phyloP scores from a whole-genome alignment of 1,140 invertebrate species.

The Brachionus paranguensis region DNA sequence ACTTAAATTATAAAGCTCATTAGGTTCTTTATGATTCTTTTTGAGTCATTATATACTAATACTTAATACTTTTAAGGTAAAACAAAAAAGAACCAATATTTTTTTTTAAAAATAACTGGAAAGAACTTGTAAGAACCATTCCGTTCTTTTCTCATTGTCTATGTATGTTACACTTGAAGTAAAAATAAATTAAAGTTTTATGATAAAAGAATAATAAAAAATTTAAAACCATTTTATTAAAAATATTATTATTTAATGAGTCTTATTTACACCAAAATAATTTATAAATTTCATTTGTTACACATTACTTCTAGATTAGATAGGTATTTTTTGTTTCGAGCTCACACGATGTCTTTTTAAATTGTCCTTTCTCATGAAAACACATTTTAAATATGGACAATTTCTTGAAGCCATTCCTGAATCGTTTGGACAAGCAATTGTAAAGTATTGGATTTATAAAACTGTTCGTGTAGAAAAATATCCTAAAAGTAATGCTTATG shows the following conservation, averaged over 20 bases:
- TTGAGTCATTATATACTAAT: too few species aligned
- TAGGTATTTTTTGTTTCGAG: neutral
- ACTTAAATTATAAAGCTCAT: too few species aligned
- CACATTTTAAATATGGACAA: neutral
- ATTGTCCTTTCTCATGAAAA: neutral
- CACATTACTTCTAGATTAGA: neutral
- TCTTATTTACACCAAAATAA: neutral
- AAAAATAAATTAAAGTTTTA: too few species aligned
- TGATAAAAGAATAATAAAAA: too few species aligned
- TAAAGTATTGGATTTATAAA: constrained; percentile 31
- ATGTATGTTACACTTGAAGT: too few species aligned
- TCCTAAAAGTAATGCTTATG: neutral
- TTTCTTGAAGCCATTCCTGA: constrained; percentile 12
- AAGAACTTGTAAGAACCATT: too few species aligned
- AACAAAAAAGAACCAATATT: too few species aligned
- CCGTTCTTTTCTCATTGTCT: too few species aligned
- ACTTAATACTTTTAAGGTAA: too few species aligned
- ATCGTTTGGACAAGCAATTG: constrained; percentile 34
- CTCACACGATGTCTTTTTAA: neutral
- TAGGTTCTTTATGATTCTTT: too few species aligned
- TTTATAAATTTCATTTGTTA: neutral
- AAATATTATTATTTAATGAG: neutral
- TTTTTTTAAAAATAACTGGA: too few species aligned
- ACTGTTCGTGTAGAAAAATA: constrained; percentile 33
- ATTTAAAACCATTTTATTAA: too few species aligned